Evolutionary conservation across 2,113 vertebrate genomes (phyloP), one percentile per base, ranked within the genome.

Genomic region (Argyrosomus japonicus): DNA sequence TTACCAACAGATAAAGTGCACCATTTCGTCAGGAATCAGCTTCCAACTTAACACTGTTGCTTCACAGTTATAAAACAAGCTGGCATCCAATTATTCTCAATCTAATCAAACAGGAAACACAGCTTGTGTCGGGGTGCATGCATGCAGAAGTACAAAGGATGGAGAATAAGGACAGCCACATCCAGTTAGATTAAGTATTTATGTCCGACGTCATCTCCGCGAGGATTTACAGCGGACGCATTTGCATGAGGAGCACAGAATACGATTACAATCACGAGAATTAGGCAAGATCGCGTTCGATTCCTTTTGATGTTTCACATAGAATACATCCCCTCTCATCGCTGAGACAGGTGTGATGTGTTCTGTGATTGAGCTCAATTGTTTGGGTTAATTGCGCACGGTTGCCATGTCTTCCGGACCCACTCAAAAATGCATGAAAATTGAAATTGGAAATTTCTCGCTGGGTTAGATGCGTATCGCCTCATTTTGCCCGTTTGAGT

Each of bases 401-500:
- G 45, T 9, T 61, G 45, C 18, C 9, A 13, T 23, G 21, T 65
- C 32, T 75, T 67, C 27, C 4, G 25, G 51, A 57, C 53, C 54
- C 27, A 62, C 36, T 62, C 50, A 69, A 58, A 68, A 62, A 82
- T 58, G 45, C 29, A 67, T 53, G 70, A 51, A 77, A 50, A 75
- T 2, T 75, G 32, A 81, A 81, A 80, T 43, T 14, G 1, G 75
- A 47, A 80, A 76, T 73, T 6, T 45, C 14, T 71, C 4, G 3
- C 65, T n/a, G n/a, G 23, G n/a, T 60, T 72, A 40, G 67, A 48
- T 75, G 45, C 6, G 15, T 2, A 82, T 43, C 77, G 13, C 14
- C 45, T 78, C 70, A 56, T 81, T 79, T 75, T 40, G 54, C 10
- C 78, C 58, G 40, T 54, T 69, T 57, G 65, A 54, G 56, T 32